Percentiles rank a stretch among this genome's conserved stretches.
phyloP scores from a whole-genome alignment of 2,888 invertebrate species.

The Drosophila anomalata region DNA sequence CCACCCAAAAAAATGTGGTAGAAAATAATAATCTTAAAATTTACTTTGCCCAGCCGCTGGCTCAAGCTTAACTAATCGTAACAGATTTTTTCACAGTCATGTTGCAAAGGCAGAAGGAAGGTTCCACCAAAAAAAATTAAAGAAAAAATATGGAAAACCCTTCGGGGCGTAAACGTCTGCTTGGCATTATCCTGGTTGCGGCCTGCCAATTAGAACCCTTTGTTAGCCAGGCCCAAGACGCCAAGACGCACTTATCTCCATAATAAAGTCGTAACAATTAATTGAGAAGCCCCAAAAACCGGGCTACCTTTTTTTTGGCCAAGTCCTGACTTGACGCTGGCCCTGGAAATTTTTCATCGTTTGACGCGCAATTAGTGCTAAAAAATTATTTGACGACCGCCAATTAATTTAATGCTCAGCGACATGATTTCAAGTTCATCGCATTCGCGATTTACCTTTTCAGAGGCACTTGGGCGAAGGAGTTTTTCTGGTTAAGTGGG shows the following conservation, averaged over 20 bases:
- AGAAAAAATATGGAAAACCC: slow-evolving; percentile 46
- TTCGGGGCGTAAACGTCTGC: slow-evolving; percentile 66
- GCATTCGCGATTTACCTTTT: slow-evolving; percentile 30
- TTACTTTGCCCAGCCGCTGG: slow-evolving; percentile 51
- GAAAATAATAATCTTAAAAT: slow-evolving; percentile 49
- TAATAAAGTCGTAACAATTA: slow-evolving; percentile 82
- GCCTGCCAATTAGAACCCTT: slow-evolving; percentile 80
- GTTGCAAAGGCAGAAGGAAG: slow-evolving; percentile 21
- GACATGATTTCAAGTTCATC: slow-evolving; percentile 55
- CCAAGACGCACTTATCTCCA: slow-evolving; percentile 75
- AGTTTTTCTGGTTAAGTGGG: slow-evolving; percentile 20
- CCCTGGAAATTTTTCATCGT: slow-evolving; percentile 40
- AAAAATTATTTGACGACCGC: slow-evolving; percentile 73
- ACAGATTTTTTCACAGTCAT: slow-evolving; percentile 80
- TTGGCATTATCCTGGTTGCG: slow-evolving; percentile 65
- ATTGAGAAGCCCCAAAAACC: slow-evolving; percentile 71
- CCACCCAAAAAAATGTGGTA: slow-evolving; percentile 23
- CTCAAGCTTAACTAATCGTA: slow-evolving; percentile 81
- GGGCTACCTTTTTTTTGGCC: slow-evolving; percentile 3
- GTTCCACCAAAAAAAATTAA: slow-evolving; percentile 7
- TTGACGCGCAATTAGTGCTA: slow-evolving; percentile 74
- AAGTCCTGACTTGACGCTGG: slow-evolving; percentile 3
- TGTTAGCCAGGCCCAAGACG: slow-evolving; percentile 64
- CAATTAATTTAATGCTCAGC: slow-evolving; percentile 74
- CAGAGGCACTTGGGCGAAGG: slow-evolving; percentile 13